Evolutionary conservation across 2,113 vertebrate genomes (phyloP).

Genomic region (Lamprotornis superbus): DNA sequence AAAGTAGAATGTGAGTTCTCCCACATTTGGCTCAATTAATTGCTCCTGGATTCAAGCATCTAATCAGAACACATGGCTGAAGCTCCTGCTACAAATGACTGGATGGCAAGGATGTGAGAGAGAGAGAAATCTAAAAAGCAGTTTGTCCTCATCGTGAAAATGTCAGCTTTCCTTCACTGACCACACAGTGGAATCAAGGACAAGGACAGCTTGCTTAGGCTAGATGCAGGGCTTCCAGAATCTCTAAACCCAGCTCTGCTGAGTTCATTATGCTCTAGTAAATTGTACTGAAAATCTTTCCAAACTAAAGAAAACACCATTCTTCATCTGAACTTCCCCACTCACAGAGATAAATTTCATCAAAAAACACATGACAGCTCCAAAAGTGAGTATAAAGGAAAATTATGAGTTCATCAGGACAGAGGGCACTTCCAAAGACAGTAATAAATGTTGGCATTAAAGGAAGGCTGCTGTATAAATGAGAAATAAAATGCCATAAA

Average conservation of each 20-base stretch:
- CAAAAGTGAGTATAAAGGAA: slow-evolving; percentile 30
- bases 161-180: neutral
- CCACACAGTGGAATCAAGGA: neutral
- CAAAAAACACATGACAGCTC: slow-evolving; percentile 21
- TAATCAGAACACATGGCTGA: neutral
- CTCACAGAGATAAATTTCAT: slow-evolving; percentile 4
- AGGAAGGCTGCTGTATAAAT: slow-evolving; percentile 24
- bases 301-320: slow-evolving; percentile 33
- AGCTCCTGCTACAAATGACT: neutral
- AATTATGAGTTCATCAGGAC: slow-evolving; percentile 46
- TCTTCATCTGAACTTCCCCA: neutral
- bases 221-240: neutral
- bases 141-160: slow-evolving; percentile 5
- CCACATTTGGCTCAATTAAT: neutral
- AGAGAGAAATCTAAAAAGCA: neutral
- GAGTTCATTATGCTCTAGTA: slow-evolving; percentile 19
- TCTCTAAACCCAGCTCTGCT: neutral
- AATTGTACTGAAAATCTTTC: slow-evolving; percentile 25
- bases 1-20: neutral
- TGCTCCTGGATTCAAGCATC: neutral
- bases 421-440: slow-evolving; percentile 25
- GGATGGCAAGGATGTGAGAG: neutral
- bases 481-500: slow-evolving; percentile 53
- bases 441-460: slow-evolving; percentile 50
- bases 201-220: neutral